Conservation (phyloP, 2,113 vertebrate genomes). For the Myiozetetes cayanensis region DNA sequence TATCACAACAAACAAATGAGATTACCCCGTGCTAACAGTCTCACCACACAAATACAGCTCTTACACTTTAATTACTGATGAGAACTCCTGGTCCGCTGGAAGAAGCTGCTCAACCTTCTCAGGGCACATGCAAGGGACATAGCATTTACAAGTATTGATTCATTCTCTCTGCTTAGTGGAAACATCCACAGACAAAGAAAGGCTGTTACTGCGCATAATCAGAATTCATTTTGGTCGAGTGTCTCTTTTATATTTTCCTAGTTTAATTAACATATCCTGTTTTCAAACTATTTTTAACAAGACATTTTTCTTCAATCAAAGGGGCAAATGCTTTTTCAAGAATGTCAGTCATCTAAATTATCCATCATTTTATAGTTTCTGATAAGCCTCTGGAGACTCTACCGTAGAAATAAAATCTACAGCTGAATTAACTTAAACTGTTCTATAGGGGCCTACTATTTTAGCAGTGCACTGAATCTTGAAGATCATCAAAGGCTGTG, state of each 20-base stretch:
- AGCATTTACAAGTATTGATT: constrained; percentile 7
- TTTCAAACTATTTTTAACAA: constrained; percentile 41
- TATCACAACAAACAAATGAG: neutral
- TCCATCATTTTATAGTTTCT: neutral
- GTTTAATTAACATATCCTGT: neutral
- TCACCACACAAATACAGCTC: neutral
- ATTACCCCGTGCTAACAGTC: neutral
- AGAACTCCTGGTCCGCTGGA: neutral
- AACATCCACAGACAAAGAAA: neutral
- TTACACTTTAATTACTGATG: neutral
- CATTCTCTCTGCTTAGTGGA: neutral
- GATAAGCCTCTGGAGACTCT: neutral
- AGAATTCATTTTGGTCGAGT: neutral
- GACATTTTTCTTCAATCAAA: constrained; percentile 2
- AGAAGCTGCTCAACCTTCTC: neutral
- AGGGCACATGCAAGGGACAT: neutral
- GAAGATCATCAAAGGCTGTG: neutral
- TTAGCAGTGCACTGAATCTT: neutral
- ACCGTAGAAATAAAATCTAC: neutral
- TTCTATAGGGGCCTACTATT: neutral
- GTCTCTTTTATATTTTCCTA: neutral
- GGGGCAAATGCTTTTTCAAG: neutral
- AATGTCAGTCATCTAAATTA: neutral
- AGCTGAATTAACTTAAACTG: neutral
- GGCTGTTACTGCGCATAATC: neutral